These are phyloP conservation scores for Doris montereyensis DNA, from an alignment of 2,888 invertebrate genomes.

Conservation along the genomic window DNA sequence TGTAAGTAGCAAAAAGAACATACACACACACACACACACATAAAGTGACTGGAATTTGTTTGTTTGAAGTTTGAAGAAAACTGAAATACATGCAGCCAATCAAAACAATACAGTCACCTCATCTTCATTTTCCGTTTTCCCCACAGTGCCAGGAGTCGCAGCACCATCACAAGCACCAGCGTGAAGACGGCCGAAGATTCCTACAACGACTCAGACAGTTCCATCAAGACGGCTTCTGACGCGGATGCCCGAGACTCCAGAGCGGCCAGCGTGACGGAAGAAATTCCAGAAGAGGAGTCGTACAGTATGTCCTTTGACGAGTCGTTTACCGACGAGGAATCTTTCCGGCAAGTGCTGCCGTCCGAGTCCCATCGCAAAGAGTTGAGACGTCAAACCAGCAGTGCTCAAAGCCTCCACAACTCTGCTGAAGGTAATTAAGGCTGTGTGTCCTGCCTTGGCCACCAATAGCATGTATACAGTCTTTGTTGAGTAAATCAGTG, in stretches of 20 bases:
- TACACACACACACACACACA: too few relatives aligned
- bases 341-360: conserved; percentile 66
- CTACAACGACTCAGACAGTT: conserved; percentile 46
- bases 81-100: too few relatives aligned
- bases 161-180: background rate
- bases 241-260: conserved; percentile 53
- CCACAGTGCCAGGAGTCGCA: background rate
- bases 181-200: conserved; percentile 52
- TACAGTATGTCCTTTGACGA: conserved; percentile 63
- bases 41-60: too few relatives aligned
- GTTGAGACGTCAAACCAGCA: conserved; percentile 46
- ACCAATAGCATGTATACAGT: too few relatives aligned
- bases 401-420: too few relatives aligned
- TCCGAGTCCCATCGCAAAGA: conserved; percentile 68
- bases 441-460: too few relatives aligned
- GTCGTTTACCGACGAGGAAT: conserved; percentile 69
- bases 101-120: too few relatives aligned
- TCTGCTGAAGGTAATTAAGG: too few relatives aligned
- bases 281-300: conserved; percentile 47
- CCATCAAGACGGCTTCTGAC: conserved; percentile 53
- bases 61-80: too few relatives aligned
- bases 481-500: too few relatives aligned
- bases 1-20: too few relatives aligned
- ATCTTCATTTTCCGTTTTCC: background rate
- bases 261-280: conserved; percentile 47